These are phyloP conservation scores for Ephestia elutella DNA, from an alignment of 1,140 invertebrate species.

Conservation along the genomic window DNA sequence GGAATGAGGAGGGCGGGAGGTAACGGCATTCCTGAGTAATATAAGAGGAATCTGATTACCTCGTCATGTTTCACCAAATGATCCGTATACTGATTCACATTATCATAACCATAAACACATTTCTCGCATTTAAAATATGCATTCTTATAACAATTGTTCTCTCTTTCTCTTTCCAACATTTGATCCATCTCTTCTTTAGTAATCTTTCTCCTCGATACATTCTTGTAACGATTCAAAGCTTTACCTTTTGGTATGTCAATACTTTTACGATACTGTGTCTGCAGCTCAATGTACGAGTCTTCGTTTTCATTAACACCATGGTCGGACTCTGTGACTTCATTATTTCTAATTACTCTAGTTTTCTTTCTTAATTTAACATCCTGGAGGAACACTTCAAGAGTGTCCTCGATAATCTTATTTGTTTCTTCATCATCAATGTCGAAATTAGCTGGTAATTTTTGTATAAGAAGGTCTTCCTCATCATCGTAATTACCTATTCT, in stretches of 20 bases:
- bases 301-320: background rate
- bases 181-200: background rate
- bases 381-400: background rate
- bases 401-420: background rate
- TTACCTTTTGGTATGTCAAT: background rate
- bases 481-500: background rate
- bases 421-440: slow-evolving; percentile 4
- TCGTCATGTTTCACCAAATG: background rate
- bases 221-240: background rate
- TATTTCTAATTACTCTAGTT: background rate
- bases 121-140: slow-evolving; percentile 1
- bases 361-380: background rate
- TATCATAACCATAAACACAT: background rate
- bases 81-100: background rate
- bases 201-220: background rate
- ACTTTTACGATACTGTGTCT: background rate
- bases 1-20: too few relatives aligned
- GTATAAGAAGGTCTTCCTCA: background rate
- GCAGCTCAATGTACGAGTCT: background rate
- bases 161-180: background rate
- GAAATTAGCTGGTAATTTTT: background rate
- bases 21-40: too few relatives aligned
- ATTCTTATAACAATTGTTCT: background rate
- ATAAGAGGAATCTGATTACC: background rate
- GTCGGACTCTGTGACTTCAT: background rate